A percentile compares a stretch with the other conserved stretches of the same genome.
phyloP scores from a whole-genome alignment of 2,888 invertebrate genomes.

The Idaea straminata region DNA sequence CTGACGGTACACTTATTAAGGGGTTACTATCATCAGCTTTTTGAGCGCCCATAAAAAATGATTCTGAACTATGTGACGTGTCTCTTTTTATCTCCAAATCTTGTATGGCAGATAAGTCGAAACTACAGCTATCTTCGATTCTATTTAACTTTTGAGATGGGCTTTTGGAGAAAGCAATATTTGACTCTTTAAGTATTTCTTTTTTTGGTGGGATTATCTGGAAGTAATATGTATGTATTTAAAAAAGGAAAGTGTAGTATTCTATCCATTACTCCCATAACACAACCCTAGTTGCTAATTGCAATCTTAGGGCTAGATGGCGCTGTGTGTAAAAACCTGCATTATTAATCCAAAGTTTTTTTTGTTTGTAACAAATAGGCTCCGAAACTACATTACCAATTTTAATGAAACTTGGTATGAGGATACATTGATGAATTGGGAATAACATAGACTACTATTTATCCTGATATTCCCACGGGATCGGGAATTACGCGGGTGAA shows the following conservation, averaged over 20 bases:
- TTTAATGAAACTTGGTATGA: too few species aligned
- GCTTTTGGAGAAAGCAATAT: constrained; percentile 26
- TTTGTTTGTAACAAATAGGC: too few species aligned
- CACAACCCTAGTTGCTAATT: too few species aligned
- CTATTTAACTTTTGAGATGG: constrained; percentile 19
- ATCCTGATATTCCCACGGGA: too few species aligned
- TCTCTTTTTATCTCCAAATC: constrained; percentile 35
- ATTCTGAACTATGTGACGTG: constrained; percentile 8
- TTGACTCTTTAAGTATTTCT: constrained; percentile 35
- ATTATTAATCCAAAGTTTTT: too few species aligned
- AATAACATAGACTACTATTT: too few species aligned
- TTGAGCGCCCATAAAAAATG: constrained; percentile 5
- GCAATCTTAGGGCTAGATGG: too few species aligned
- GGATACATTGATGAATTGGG: too few species aligned
- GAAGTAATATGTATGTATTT: constrained; percentile 14
- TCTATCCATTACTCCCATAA: too few species aligned
- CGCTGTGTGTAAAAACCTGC: too few species aligned
- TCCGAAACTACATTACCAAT: too few species aligned
- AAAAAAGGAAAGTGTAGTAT: too few species aligned
- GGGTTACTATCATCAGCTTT: constrained; percentile 14
- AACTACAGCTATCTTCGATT: constrained; percentile 30
- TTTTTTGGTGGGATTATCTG: constrained; percentile 36
- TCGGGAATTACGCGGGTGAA: background rate
- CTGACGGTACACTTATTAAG: constrained; percentile 37
- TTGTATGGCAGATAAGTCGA: constrained; percentile 46